Evolutionary conservation across 2,113 vertebrate genomes (phyloP).

Genomic region (Pelmatolapia mariae): DNA sequence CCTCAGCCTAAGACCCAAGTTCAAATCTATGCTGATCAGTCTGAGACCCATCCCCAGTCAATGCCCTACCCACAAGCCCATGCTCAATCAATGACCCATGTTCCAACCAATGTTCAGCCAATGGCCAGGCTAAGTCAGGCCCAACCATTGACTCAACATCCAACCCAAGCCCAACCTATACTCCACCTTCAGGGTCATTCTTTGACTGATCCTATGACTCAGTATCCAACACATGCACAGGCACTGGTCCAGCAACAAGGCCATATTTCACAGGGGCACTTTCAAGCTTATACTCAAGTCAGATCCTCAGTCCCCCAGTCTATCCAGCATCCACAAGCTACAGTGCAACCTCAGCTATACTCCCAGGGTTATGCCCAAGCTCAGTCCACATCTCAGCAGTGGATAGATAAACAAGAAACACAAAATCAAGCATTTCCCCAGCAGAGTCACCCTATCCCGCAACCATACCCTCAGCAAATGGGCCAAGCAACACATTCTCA

Average conservation of each 20-base stretch:
- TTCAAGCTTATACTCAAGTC: constrained; percentile 42
- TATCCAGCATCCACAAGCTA: constrained; percentile 5
- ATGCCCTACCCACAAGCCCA: not conserved
- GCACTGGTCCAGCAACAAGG: not conserved
- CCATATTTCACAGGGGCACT: constrained; percentile 11
- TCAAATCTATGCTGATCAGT: not conserved
- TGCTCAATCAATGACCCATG: not conserved
- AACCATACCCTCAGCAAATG: constrained; percentile 5
- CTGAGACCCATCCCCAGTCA: not conserved
- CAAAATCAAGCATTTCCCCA: constrained; percentile 18
- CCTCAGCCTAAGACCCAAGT: not conserved
- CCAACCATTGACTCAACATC: not conserved
- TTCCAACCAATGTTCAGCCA: not conserved
- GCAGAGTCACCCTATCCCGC: constrained; percentile 19
- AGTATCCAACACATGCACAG: not conserved
- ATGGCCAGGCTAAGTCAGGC: not conserved
- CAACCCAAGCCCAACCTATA: not conserved
- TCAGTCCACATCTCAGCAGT: constrained; percentile 30
- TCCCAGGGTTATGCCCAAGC: not conserved
- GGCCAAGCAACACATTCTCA: constrained; percentile 8
- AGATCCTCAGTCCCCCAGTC: constrained; percentile 21
- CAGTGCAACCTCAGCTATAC: constrained; percentile 13
- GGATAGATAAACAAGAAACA: constrained; percentile 17
- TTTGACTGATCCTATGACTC: not conserved
- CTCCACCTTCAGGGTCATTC: constrained; percentile 7